Percentiles rank a stretch among this genome's conserved stretches.
Conservation (phyloP, 2,113 vertebrate genomes). For the human region DNA sequence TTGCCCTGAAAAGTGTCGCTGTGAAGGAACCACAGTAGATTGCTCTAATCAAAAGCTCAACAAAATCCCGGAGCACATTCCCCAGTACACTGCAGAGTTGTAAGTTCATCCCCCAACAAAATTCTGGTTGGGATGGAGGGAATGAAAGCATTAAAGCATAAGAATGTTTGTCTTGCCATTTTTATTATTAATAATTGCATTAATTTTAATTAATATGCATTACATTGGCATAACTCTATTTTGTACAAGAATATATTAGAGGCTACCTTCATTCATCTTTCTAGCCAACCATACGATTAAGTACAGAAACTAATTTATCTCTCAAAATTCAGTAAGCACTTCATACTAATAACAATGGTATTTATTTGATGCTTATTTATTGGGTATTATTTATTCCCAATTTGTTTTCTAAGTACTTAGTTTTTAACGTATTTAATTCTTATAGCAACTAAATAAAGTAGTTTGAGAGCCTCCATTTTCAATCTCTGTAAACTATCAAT, state of each 20-base stretch:
- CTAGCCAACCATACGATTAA: neutral
- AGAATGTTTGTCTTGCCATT: neutral
- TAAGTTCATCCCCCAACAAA: slow-evolving; percentile 85
- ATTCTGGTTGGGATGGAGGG: neutral
- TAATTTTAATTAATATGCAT: neutral
- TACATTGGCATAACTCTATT: neutral
- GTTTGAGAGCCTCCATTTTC: neutral
- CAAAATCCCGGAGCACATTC: slow-evolving; percentile 97
- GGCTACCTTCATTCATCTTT: neutral
- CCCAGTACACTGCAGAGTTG: slow-evolving; percentile 97
- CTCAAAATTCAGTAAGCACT: neutral
- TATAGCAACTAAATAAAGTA: neutral
- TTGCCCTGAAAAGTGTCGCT: slow-evolving; percentile 98
- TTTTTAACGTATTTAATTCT: neutral
- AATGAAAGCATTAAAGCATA: neutral
- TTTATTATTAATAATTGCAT: neutral
- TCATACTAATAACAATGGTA: neutral
- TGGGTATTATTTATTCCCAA: neutral
- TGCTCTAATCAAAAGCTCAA: slow-evolving; percentile 98
- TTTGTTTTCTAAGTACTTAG: neutral
- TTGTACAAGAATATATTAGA: neutral
- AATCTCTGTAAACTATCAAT: neutral
- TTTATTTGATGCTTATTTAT: neutral
- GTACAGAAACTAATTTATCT: neutral
- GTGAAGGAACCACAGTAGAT: slow-evolving; percentile 97